Evolutionary conservation across 1,140 invertebrate genomes (phyloP).

Genomic region (Rhagoletis zephyria): DNA sequence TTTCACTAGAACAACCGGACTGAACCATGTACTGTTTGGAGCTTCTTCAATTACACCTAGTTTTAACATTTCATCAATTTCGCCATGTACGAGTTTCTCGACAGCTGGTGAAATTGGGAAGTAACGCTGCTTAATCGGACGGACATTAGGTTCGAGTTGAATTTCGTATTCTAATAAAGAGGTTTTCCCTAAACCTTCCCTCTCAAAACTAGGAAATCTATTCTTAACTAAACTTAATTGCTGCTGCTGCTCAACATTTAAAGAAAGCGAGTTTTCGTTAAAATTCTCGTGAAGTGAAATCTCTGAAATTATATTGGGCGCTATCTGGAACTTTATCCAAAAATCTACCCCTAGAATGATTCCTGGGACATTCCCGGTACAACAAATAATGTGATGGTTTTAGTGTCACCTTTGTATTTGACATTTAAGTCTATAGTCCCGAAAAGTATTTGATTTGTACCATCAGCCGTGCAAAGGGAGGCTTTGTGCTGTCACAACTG

Average conservation of each 20-base stretch:
- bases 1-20: conserved; percentile 59
- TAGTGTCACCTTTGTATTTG: neutral
- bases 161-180: conserved; percentile 64
- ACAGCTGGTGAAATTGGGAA: conserved; percentile 62
- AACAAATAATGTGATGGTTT: neutral
- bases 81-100: conserved; percentile 54
- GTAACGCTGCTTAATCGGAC: conserved; percentile 63
- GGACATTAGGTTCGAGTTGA: conserved; percentile 58
- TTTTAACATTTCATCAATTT: conserved; percentile 57
- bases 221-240: conserved; percentile 22
- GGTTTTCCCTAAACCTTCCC: conserved; percentile 56
- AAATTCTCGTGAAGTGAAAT: neutral
- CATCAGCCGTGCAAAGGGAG: conserved; percentile 13
- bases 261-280: neutral
- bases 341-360: conserved; percentile 44
- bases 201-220: conserved; percentile 31
- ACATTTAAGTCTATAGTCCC: conserved; percentile 1
- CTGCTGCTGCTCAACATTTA: neutral
- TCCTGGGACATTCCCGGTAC: neutral
- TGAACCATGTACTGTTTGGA: conserved; percentile 51
- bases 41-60: conserved; percentile 58
- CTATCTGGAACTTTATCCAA: conserved; percentile 36
- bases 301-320: neutral
- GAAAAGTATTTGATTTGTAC: neutral
- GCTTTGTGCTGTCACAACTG: neutral